Base-by-base conservation (phyloP, 1,140 invertebrate genomes). In the Drosophila subpulchrella region DNA sequence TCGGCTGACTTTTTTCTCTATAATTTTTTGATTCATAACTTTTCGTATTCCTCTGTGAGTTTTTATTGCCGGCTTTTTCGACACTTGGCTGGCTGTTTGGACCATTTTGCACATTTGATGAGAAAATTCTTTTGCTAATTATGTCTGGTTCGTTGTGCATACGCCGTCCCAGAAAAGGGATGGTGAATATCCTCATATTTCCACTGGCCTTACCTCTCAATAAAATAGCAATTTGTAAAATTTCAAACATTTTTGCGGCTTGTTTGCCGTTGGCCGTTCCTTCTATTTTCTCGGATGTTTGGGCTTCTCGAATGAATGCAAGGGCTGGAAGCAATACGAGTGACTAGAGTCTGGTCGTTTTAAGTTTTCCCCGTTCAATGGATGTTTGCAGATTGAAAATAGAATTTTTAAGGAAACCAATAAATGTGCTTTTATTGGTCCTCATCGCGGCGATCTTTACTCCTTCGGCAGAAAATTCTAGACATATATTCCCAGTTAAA, bases 61-160 rank as follows among this genome's bases (percentile, higher is more conserved):
- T 86, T 81, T 78, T 86, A 77, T 75, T 81, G 60, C 60, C 68
- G 63, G 55, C 75, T 50, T 38, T 78, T 67, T 57, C 57, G 34
- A 54, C 46, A 57, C 57, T 84, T 61, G 67, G 57, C 36, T 39
- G 20, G 39, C 59, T 41, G 41, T 67, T 75, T 76, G 46, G 60
- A 66, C 62, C 67, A 60, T 75, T 84, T 86, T 81, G 62, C 82
- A 81, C 82, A 84, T 85, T 85, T 86, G 82, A 85, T 85, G 81
- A 81, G 75, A 85, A 85, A 86, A 85, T 88, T 85, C 78, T 78
- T 82, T 65, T 53, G 65, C 83, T 85, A 88, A 85, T 85, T 85
- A 85, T 78, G 70, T 81, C 78, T 85, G 78, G 56, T 86, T 81
- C 74, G 82, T 67, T 82, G 75, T 85, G 46, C 78, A 54, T 41